A percentile compares a stretch with the other conserved stretches of the same genome.
phyloP scores from a whole-genome alignment of 2,113 vertebrate genomes.

The Charina bottae region DNA sequence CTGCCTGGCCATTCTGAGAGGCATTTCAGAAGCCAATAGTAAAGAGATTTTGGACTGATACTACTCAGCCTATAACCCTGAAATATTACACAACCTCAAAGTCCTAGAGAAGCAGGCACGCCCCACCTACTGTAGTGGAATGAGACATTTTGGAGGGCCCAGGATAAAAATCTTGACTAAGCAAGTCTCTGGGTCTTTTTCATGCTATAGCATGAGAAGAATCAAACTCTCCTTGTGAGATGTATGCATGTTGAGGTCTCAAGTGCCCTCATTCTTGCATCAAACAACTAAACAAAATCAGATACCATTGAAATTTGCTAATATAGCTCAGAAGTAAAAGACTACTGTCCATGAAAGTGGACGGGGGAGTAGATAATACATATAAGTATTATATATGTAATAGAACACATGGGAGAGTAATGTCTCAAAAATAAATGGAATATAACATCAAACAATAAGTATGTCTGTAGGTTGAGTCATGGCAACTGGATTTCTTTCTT shows the following conservation, averaged over 20 bases:
- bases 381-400: not conserved
- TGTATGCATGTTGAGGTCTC: not conserved
- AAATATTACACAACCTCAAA: not conserved
- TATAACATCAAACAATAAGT: not conserved
- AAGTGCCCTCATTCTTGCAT: not conserved
- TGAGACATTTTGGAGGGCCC: not conserved
- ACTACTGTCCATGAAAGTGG: not conserved
- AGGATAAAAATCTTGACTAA: not conserved
- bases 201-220: not conserved
- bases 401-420: not conserved
- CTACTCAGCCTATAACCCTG: not conserved
- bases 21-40: not conserved
- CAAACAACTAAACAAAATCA: not conserved
- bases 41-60: not conserved
- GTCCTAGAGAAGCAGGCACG: not conserved
- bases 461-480: no score
- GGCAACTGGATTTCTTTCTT: no score
- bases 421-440: not conserved
- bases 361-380: not conserved
- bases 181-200: not conserved
- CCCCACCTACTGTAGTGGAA: not conserved
- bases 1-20: not conserved
- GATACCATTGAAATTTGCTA: not conserved
- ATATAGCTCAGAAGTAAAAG: not conserved
- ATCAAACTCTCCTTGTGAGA: not conserved